A percentile compares a stretch with the other conserved stretches of the same genome.
phyloP scores from a whole-genome alignment of 2,113 vertebrate genomes.

The Hypocryptadius cinnamomeus region DNA sequence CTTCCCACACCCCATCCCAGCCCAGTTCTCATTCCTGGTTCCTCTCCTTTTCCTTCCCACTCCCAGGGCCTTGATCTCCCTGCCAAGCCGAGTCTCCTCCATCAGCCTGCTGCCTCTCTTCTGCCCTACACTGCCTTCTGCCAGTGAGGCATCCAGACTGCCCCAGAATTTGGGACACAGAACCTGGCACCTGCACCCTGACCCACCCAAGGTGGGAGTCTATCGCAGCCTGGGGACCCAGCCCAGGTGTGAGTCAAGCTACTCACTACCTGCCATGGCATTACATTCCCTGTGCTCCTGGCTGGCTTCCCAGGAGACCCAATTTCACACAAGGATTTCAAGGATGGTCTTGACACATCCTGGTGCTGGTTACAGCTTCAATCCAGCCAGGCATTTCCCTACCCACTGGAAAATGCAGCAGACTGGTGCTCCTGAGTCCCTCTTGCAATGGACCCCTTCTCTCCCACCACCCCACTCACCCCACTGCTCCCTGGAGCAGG shows the following conservation, averaged over 20 bases:
- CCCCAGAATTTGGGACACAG: background rate
- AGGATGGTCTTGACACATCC: background rate
- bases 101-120: background rate
- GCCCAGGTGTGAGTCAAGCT: constrained; percentile 13
- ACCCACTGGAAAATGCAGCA: fast-evolving
- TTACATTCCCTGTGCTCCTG: background rate
- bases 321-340: background rate
- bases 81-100: background rate
- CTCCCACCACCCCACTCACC: background rate
- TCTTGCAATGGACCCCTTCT: background rate
- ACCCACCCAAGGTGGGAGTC: constrained; percentile 1
- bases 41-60: background rate
- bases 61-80: constrained; percentile 18
- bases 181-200: background rate
- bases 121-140: background rate
- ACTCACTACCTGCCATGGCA: background rate
- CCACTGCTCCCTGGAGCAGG: background rate
- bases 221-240: background rate
- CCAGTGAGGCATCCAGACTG: background rate
- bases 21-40: background rate
- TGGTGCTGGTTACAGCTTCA: background rate
- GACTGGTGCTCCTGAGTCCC: background rate
- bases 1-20: constrained; percentile 8
- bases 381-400: background rate
- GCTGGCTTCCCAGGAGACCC: background rate